phyloP scores from a whole-genome alignment of 2,888 invertebrate genomes.

The Pterobdella sp. region DNA sequence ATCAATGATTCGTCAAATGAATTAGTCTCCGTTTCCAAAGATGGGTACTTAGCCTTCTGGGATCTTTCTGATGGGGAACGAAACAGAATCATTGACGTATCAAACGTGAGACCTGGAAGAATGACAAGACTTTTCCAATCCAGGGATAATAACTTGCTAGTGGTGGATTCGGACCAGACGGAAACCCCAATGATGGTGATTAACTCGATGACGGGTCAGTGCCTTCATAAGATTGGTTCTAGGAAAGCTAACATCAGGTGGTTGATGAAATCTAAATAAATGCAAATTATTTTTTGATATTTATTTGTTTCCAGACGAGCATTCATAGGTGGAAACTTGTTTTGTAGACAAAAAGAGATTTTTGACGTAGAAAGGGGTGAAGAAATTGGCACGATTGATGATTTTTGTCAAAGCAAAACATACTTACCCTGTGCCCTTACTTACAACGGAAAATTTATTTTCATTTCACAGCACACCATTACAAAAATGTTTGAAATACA shows the following conservation, averaged over 20 bases:
- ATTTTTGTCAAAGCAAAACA: slow-evolving; percentile 34
- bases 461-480: slow-evolving; percentile 34
- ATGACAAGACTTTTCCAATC: slow-evolving; percentile 35
- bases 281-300: not conserved
- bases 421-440: slow-evolving; percentile 38
- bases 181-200: slow-evolving; percentile 35
- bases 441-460: slow-evolving; percentile 33
- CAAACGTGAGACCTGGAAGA: slow-evolving; percentile 29
- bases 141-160: slow-evolving; percentile 35
- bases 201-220: slow-evolving; percentile 36
- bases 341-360: slow-evolving; percentile 38
- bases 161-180: slow-evolving; percentile 37
- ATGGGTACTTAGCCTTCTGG: slow-evolving; percentile 39
- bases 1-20: slow-evolving; percentile 37
- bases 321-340: slow-evolving; percentile 35
- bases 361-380: slow-evolving; percentile 36
- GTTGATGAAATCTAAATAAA: not conserved
- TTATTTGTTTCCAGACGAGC: slow-evolving; percentile 25
- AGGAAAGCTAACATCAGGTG: slow-evolving; percentile 29
- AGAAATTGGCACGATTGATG: slow-evolving; percentile 34
- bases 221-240: slow-evolving; percentile 35
- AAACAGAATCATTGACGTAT: slow-evolving; percentile 35
- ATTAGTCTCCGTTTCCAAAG: slow-evolving; percentile 38
- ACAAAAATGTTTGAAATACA: slow-evolving; percentile 37
- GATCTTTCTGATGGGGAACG: slow-evolving; percentile 37